Evolutionary conservation across 2,888 invertebrate genomes (phyloP).

Genomic region (Caenorhabditis auriculariae): DNA sequence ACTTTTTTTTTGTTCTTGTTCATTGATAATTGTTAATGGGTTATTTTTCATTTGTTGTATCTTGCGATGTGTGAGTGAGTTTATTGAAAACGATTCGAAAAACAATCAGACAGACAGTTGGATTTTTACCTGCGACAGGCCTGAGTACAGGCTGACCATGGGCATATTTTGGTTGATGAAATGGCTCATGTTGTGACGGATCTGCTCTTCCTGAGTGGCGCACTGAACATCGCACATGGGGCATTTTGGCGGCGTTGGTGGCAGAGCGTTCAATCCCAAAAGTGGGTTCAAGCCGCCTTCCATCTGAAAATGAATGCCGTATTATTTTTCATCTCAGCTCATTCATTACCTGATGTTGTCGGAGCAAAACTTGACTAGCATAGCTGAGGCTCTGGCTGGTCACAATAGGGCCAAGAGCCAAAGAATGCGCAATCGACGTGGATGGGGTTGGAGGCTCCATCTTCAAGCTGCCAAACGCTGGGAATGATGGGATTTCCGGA

Average conservation of each 20-base stretch:
- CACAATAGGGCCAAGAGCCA: slow-evolving; percentile 32
- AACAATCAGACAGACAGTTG: too few species aligned
- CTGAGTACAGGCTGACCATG: slow-evolving; percentile 9
- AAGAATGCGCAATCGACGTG: slow-evolving; percentile 21
- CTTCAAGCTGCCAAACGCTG: slow-evolving; percentile 1
- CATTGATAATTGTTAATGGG: too few species aligned
- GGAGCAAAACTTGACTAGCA: slow-evolving; percentile 36
- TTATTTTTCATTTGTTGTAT: too few species aligned
- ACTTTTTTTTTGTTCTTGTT: too few species aligned
- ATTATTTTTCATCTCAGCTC: too few species aligned
- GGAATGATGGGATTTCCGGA: slow-evolving; percentile 8
- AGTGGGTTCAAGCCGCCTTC: slow-evolving; percentile 13
- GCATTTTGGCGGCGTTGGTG: slow-evolving; percentile 24
- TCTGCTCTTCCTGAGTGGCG: slow-evolving; percentile 43
- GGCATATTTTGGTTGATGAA: slow-evolving; percentile 15
- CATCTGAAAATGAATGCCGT: slow-evolving; percentile 7
- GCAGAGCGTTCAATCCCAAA: slow-evolving; percentile 6
- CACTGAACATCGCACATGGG: slow-evolving; percentile 37
- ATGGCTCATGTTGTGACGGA: slow-evolving; percentile 52
- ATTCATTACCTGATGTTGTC: slow-evolving; percentile 28
- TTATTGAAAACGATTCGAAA: too few species aligned
- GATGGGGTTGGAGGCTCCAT: slow-evolving; percentile 1
- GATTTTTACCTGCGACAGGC: slow-evolving; percentile 1
- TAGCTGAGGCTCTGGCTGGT: slow-evolving; percentile 34
- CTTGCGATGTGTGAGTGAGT: too few species aligned